These are phyloP conservation scores for Aurelia aurita complex sp. Pacific DNA, from an alignment of 30 jellyfish, hydroid and myxozoan species.

Conservation along the genomic window DNA sequence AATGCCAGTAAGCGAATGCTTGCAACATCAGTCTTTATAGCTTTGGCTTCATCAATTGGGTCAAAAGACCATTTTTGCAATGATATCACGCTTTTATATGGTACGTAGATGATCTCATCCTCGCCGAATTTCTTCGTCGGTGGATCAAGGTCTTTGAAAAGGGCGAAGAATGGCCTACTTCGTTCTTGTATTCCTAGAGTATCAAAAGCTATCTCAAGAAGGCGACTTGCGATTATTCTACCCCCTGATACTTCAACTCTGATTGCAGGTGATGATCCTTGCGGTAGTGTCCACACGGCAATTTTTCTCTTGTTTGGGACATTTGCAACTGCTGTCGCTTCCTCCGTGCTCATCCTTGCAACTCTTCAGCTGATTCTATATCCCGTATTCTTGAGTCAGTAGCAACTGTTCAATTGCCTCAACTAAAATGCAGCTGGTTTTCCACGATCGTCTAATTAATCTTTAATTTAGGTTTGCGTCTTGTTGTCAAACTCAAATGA, in stretches of 20 bases:
- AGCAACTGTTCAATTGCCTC: too few relatives aligned
- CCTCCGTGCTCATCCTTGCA: too few relatives aligned
- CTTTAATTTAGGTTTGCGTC: too few relatives aligned
- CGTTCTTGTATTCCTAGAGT: conserved; percentile 67
- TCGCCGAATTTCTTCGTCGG: conserved; percentile 75
- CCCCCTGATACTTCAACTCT: conserved; percentile 82
- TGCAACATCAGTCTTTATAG: conserved; percentile 69
- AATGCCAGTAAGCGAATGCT: conserved; percentile 75
- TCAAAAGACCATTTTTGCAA: conserved; percentile 87
- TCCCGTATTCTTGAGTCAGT: too few relatives aligned
- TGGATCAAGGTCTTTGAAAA: conserved; percentile 75
- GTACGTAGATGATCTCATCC: conserved; percentile 68
- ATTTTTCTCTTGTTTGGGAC: conserved; percentile 39
- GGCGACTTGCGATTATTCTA: conserved; percentile 52
- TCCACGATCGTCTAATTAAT: too few relatives aligned
- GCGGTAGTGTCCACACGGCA: conserved; percentile 85
- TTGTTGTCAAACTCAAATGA: too few relatives aligned
- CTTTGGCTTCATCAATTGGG: conserved; percentile 67
- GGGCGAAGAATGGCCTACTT: conserved; percentile 68
- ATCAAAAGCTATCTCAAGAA: conserved; percentile 64
- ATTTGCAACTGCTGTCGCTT: too few relatives aligned
- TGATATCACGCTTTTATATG: conserved; percentile 65
- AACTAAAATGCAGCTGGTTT: too few relatives aligned
- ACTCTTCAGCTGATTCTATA: too few relatives aligned
- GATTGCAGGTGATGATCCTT: conserved; percentile 90